These are phyloP conservation scores for Psophia crepitans DNA, from an alignment of 2,113 vertebrate species.

Conservation along the genomic window DNA sequence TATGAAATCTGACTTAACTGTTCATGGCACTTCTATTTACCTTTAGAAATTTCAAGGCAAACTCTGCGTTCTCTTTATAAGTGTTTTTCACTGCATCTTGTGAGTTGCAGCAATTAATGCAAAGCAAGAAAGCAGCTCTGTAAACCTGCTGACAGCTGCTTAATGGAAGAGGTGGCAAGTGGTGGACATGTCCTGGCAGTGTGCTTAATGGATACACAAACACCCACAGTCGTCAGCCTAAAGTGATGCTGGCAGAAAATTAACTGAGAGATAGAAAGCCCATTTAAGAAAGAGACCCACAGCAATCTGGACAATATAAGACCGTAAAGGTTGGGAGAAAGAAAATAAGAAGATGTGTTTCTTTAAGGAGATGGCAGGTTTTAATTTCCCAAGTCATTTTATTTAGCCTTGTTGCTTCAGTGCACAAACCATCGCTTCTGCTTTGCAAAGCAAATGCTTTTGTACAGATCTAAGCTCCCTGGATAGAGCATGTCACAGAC, in stretches of 20 bases:
- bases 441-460: conserved; percentile 47
- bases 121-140: conserved; percentile 48
- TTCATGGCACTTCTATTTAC: conserved; percentile 48
- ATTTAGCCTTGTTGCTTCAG: conserved; percentile 24
- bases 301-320: conserved; percentile 51
- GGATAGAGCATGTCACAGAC: neutral
- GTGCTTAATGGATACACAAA: conserved; percentile 73
- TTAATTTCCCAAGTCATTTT: conserved; percentile 45
- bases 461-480: neutral
- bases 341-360: conserved; percentile 46
- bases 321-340: neutral
- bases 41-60: conserved; percentile 20
- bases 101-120: conserved; percentile 63
- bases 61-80: neutral
- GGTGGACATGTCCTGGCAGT: conserved; percentile 69
- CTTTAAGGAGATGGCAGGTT: conserved; percentile 27
- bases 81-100: neutral
- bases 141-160: conserved; percentile 67
- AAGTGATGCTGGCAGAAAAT: conserved; percentile 77
- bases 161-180: conserved; percentile 67
- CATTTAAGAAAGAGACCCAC: conserved; percentile 65
- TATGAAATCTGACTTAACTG: conserved; percentile 32
- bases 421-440: neutral
- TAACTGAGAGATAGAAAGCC: conserved; percentile 71
- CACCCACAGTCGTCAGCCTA: conserved; percentile 58